Percentiles rank a stretch among this genome's conserved stretches.
phyloP scores from a whole-genome alignment of 2,797 vertebrate species.

The Cyprinella venusta region DNA sequence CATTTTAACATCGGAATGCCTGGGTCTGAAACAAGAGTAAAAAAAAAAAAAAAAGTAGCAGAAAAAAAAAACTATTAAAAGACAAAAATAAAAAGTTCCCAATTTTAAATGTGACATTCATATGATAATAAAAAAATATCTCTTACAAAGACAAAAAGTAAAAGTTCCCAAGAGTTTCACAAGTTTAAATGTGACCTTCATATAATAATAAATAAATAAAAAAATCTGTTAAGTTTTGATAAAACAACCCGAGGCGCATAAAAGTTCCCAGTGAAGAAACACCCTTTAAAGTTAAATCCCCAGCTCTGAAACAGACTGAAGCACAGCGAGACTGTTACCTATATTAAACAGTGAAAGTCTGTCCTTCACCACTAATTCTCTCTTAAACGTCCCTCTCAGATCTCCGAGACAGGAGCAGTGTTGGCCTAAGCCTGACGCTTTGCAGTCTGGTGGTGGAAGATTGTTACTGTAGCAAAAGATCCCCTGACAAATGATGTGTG shows the following conservation, averaged over 20 bases:
- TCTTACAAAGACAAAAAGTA: background rate
- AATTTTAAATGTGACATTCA: conserved; percentile 29
- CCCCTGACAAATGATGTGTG: conserved; percentile 26
- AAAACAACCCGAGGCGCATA: conserved; percentile 16
- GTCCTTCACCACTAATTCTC: background rate
- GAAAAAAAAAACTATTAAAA: background rate
- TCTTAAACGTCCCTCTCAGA: conserved; percentile 63
- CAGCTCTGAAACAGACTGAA: background rate
- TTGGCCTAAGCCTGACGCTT: conserved; percentile 74
- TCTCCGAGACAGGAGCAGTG: conserved; percentile 71
- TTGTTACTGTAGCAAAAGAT: conserved; percentile 20
- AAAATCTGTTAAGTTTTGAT: conserved; percentile 14
- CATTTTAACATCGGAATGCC: background rate
- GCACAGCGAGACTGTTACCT: conserved; percentile 3
- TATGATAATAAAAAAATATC: background rate
- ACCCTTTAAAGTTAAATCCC: conserved; percentile 25
- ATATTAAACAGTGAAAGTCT: conserved; percentile 30
- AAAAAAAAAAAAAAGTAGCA: background rate
- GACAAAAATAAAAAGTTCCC: conserved; percentile 11
- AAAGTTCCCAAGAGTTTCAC: conserved; percentile 20
- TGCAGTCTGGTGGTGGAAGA: conserved; percentile 55
- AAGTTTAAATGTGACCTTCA: conserved; percentile 29
- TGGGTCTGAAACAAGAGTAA: background rate
- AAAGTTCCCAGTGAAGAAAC: conserved; percentile 23
- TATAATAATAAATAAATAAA: background rate